Evolutionary conservation across 2,797 vertebrate genomes (phyloP).

Genomic region (Sciurus carolinensis): DNA sequence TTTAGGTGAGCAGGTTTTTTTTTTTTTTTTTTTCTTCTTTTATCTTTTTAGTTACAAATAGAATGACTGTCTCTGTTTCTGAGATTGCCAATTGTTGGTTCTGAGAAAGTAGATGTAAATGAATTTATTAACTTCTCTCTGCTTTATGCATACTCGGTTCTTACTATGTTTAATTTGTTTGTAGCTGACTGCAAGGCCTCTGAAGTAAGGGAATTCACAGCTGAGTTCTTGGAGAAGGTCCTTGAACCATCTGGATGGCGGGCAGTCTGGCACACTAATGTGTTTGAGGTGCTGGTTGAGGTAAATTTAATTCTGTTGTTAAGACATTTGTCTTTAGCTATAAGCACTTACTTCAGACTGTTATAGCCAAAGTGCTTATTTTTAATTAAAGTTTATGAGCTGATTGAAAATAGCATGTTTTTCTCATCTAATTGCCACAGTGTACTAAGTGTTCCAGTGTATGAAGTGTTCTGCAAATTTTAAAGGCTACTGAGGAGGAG

Average conservation of each 20-base stretch:
- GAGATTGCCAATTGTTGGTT: not conserved
- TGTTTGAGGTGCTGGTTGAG: conserved; percentile 95
- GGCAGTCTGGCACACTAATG: conserved; percentile 94
- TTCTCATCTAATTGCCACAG: conserved; percentile 27
- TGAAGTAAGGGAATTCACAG: conserved; percentile 94
- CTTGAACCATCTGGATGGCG: conserved; percentile 95
- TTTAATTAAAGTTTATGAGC: conserved; percentile 75
- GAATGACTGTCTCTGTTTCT: not conserved
- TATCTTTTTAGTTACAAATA: conserved; percentile 23
- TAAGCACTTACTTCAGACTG: not conserved
- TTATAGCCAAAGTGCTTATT: conserved; percentile 11
- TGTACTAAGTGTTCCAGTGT: not conserved
- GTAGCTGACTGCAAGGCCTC: conserved; percentile 97
- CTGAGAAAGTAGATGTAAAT: not conserved
- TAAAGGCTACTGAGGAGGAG: conserved; percentile 11
- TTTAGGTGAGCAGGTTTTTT: conserved; percentile 91
- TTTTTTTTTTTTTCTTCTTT: not conserved
- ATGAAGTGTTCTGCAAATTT: not conserved
- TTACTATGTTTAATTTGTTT: conserved; percentile 61
- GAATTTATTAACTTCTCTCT: not conserved
- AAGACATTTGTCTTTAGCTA: conserved; percentile 55
- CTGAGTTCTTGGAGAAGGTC: conserved; percentile 96
- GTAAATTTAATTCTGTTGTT: conserved; percentile 87
- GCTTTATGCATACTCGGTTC: conserved; percentile 36
- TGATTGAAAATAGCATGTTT: conserved; percentile 64